These are phyloP conservation scores for Hecatera dysodea DNA, from an alignment of 2,888 invertebrate species.

Conservation along the genomic window DNA sequence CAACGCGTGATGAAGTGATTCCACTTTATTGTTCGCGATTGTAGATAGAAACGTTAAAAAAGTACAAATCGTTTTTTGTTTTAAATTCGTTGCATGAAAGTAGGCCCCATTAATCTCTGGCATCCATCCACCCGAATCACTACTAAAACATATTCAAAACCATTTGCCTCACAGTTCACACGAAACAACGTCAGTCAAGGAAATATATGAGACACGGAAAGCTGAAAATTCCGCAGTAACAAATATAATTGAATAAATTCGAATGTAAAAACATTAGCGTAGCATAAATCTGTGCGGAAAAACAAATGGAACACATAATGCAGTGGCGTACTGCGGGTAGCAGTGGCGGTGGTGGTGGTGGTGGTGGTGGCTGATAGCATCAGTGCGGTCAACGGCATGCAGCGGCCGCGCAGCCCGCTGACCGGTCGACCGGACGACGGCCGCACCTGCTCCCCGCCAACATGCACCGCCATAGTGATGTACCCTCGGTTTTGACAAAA, in stretches of 20 bases:
- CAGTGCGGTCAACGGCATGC: slow-evolving; percentile 68
- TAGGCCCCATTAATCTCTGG: slow-evolving; percentile 41
- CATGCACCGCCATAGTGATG: slow-evolving; percentile 53
- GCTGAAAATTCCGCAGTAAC: slow-evolving; percentile 54
- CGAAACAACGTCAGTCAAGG: slow-evolving; percentile 55
- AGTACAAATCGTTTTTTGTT: background rate
- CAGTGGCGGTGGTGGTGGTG: slow-evolving; percentile 28
- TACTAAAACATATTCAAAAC: slow-evolving; percentile 39
- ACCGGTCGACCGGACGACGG: slow-evolving; percentile 33
- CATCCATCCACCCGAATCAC: slow-evolving; percentile 21
- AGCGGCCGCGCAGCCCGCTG: slow-evolving; percentile 44
- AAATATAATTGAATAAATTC: slow-evolving; percentile 66
- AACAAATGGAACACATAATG: slow-evolving; percentile 73
- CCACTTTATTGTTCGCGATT: no score
- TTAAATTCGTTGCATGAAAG: slow-evolving; percentile 20
- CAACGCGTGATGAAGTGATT: no score
- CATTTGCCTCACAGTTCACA: slow-evolving; percentile 44
- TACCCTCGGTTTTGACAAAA: background rate
- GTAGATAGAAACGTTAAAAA: background rate
- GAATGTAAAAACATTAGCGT: slow-evolving; percentile 64
- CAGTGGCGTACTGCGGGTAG: slow-evolving; percentile 62
- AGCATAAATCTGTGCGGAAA: slow-evolving; percentile 75
- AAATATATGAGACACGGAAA: slow-evolving; percentile 59
- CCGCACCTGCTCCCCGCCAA: slow-evolving; percentile 37
- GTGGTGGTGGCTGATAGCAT: slow-evolving; percentile 62